Base-by-base conservation (phyloP, 92 coral and sea anemone genomes). In the Metridium senile region DNA sequence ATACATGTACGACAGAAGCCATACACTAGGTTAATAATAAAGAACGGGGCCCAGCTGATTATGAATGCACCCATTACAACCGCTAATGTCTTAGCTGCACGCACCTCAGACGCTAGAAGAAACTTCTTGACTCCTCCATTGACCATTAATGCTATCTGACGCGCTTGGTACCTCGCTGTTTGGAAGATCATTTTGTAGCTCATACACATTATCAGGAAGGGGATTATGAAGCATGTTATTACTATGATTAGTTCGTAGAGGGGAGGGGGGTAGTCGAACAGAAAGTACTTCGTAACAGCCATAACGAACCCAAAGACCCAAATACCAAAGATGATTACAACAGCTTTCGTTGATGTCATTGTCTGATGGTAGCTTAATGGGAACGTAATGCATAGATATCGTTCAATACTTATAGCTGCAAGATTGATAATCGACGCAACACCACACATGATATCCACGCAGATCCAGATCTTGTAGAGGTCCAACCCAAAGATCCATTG, bases 21-120 rank as follows among this genome's bases (percentile, higher is more conserved):
- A 62, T 65, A 91, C 70, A 89, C 89, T 18, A 94, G 52, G 83
- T 94, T 94, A 71, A 92, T 26, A 16, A 87, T 74, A 67, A 92
- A 89, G 71, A 90, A 92, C 1, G 97, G 97, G 4, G 93, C 89
- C 98, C 98, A 94, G 66, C 98, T 80, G 47, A 94, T 77, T 9
- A 94, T 86, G 62, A 94, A 94, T 0, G 98, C 97, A 26, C 97
- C 94, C 89, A 94, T 88, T 9, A 94, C 98, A 31, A 88, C 98
- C 17, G 91, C 98, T 13, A 94, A 74, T 4, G 97, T 90, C 72
- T 93, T 88, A 0, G 98, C 97, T 17, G 98, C 98, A 58, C 97
- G 90, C 46, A 94, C 84, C 78, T 94, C 98, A 30, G 94, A 89
- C 26, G 93, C 88, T 71, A 95, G 81, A 19, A 93, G 90, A 61